Conservation (phyloP, 2,797 vertebrate genomes). For the Percopsis omiscomaycus region DNA sequence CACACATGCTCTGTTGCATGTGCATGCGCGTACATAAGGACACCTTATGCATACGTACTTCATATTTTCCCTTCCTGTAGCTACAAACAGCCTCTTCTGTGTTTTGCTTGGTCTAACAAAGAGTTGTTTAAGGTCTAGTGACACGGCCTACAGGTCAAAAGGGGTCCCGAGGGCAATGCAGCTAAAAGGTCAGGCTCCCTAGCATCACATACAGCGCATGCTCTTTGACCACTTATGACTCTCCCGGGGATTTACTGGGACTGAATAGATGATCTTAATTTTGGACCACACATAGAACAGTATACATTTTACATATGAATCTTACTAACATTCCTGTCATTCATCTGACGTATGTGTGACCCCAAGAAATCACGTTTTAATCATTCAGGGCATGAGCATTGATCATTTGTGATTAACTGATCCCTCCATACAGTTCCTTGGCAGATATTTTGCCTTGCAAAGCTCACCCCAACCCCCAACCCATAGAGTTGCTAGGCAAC, state of each 20-base stretch:
- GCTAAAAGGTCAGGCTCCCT: neutral
- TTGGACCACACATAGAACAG: no score
- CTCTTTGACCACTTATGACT: no score
- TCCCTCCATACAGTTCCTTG: neutral
- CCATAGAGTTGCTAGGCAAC: conserved; percentile 77
- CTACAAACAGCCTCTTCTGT: conserved; percentile 13
- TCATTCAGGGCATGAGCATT: no score
- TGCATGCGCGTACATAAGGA: neutral
- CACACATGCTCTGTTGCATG: conserved; percentile 6
- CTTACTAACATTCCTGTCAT: no score
- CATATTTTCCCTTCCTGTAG: conserved; percentile 20
- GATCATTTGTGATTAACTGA: no score
- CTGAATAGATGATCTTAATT: no score
- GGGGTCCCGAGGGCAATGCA: neutral
- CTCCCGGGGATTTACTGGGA: no score
- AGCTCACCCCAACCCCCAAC: conserved; percentile 29
- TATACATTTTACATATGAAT: no score
- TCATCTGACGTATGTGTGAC: no score
- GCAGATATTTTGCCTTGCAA: conserved; percentile 19
- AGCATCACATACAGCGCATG: no score
- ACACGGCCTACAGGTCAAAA: neutral
- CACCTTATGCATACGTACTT: conserved; percentile 13
- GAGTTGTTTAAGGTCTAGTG: neutral
- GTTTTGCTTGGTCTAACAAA: conserved; percentile 8
- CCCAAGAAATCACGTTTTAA: no score